Base-by-base conservation (phyloP, 2,888 invertebrate genomes). In the Leptopterna dolabrata region DNA sequence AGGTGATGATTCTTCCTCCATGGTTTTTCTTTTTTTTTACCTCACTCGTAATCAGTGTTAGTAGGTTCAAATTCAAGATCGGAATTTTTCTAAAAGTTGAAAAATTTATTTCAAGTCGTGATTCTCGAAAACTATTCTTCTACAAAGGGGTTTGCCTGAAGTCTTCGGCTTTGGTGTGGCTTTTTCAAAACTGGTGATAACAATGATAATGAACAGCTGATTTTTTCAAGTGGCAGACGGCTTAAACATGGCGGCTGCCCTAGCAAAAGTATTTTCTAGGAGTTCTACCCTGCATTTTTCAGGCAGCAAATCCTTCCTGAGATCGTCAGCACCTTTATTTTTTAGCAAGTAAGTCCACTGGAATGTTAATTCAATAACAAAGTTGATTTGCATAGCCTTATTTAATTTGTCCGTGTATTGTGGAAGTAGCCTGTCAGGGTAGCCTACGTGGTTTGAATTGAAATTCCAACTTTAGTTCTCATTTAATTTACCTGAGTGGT, bases 181-280 rank as follows among this genome's bases (percentile, higher is more conserved):
- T 36, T 36, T 36, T 7, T 36, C 4, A 36, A 4, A 29, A 76
- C 36, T 7, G 36, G 4, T 76, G 76, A 76, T 36, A 30, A 43
- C 14, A 78, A 7, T 36, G 76, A 76, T 76, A 76, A 30, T 16
- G 36, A 73, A 30, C 81, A 81, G 81, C 81, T 51, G 81, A 47
- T 4, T 41, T 73, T 55, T 55, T 55, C 19, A 19, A 19, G 36
- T 36, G 9, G 55, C 1, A n/a, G 27, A 43, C 70, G 63, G 55
- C 55, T 36, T 2, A 45, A 84, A 29, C 30, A 84, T 84, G 84
- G 84, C 84, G 29, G 84, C 84, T 11, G 82, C 82, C n/a, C 24
- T 84, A n/a, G 84, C 43, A 9, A 84, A 84, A 84, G 45, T 73
- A 24, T 73, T 70, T 45, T 71, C 27, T 27, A 30, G 73, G 45